A percentile compares a stretch with the other conserved stretches of the same genome.
These are phyloP conservation scores for Meghimatium bilineatum DNA, from an alignment of 2,888 invertebrate genomes.

Conservation along the genomic window DNA sequence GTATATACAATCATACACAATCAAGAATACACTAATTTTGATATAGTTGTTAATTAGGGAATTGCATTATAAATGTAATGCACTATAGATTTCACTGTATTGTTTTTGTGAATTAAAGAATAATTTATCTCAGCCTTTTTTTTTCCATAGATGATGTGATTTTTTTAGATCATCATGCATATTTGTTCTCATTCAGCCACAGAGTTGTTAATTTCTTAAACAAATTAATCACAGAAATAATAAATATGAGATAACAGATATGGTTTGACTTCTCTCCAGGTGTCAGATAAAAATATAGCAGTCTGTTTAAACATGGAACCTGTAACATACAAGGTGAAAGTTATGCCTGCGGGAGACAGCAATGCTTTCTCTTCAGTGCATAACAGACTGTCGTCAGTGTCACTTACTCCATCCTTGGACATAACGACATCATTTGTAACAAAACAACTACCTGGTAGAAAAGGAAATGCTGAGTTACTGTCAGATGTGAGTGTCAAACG, in stretches of 20 bases:
- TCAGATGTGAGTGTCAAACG: constrained; percentile 48
- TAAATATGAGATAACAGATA: background rate
- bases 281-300: constrained; percentile 62
- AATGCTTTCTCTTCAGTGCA: constrained; percentile 57
- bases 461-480: background rate
- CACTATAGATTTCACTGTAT: too few relatives aligned
- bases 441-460: constrained; percentile 43
- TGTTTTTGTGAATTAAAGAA: too few relatives aligned
- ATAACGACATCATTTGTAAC: constrained; percentile 50
- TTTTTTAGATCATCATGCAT: too few relatives aligned
- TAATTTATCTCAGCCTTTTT: too few relatives aligned
- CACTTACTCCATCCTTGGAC: constrained; percentile 39
- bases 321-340: constrained; percentile 66
- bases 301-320: constrained; percentile 61
- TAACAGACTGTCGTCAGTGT: constrained; percentile 38
- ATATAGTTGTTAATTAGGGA: too few relatives aligned
- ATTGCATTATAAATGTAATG: too few relatives aligned
- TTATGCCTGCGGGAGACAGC: constrained; percentile 60
- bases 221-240: background rate
- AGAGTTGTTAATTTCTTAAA: background rate
- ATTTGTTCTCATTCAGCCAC: too few relatives aligned
- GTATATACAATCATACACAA: too few relatives aligned
- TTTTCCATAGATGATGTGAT: too few relatives aligned
- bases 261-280: constrained; percentile 54
- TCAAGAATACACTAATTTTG: too few relatives aligned